A percentile compares a stretch with the other conserved stretches of the same genome.
phyloP scores from a whole-genome alignment of 2,888 invertebrate genomes.

The Melinopterus prodromus region DNA sequence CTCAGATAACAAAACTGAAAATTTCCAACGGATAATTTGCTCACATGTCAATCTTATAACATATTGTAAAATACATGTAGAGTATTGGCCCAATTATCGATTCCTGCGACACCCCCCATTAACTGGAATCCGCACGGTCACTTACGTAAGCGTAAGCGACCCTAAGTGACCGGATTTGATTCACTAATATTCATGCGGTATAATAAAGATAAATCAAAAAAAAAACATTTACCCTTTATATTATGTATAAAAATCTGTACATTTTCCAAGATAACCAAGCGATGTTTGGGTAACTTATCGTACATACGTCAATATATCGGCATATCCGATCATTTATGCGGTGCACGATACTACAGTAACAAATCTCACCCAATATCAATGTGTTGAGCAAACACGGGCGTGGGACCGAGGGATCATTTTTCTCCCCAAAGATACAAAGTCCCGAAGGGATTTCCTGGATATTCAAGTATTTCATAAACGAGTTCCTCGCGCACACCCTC shows the following conservation, averaged over 20 bases:
- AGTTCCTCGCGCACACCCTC: not conserved
- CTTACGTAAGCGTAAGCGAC: not conserved
- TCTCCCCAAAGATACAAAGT: conserved; percentile 4
- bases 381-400: not conserved
- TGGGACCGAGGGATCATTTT: not conserved
- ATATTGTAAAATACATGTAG: too few species aligned
- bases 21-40: too few species aligned
- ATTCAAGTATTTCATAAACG: conserved; percentile 4
- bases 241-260: too few species aligned
- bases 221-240: too few species aligned
- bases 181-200: too few species aligned
- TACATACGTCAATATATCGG: not conserved
- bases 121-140: too few species aligned
- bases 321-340: not conserved
- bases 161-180: too few species aligned
- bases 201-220: too few species aligned
- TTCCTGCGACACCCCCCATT: too few species aligned
- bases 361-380: conserved; percentile 4
- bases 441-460: not conserved
- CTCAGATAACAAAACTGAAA: too few species aligned
- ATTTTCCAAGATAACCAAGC: not conserved
- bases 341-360: not conserved
- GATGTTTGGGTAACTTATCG: not conserved
- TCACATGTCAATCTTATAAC: too few species aligned
- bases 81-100: too few species aligned